phyloP scores from a whole-genome alignment of 2,797 vertebrate genomes.

The Oreochromis grahami region DNA sequence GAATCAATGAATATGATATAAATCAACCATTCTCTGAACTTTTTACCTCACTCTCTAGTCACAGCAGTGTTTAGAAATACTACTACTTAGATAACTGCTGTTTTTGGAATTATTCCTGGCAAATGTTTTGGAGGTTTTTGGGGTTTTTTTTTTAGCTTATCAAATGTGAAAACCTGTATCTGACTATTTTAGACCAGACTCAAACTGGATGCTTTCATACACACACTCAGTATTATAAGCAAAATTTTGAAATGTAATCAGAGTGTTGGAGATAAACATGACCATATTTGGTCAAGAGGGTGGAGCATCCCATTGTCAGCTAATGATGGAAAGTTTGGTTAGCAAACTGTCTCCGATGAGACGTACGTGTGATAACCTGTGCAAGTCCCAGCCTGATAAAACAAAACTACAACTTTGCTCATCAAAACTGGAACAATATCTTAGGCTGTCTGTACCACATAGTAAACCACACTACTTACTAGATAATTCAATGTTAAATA shows the following conservation, averaged over 20 bases:
- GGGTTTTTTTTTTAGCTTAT: not conserved
- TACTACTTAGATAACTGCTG: not conserved
- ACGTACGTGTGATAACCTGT: not conserved
- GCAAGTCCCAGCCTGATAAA: not conserved
- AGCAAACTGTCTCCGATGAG: not conserved
- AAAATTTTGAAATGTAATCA: not conserved
- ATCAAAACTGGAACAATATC: not conserved
- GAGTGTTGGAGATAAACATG: not conserved
- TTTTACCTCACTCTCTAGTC: not conserved
- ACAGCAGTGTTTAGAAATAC: not conserved
- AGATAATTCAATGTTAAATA: not conserved
- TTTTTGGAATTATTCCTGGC: not conserved
- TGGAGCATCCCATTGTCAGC: not conserved
- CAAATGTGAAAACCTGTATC: not conserved
- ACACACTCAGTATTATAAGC: not conserved
- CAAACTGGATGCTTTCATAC: accelerated
- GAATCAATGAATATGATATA: not conserved
- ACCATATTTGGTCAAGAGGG: not conserved
- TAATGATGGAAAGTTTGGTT: not conserved
- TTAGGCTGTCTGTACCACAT: not conserved
- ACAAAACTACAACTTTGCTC: not conserved
- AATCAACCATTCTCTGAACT: not conserved
- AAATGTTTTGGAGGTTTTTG: not conserved
- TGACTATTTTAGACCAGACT: not conserved
- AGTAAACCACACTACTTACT: not conserved